Percentiles rank a stretch among this genome's conserved stretches.
These are phyloP conservation scores for Mactromeris polynyma DNA, from an alignment of 2,888 invertebrate genomes.

Conservation along the genomic window DNA sequence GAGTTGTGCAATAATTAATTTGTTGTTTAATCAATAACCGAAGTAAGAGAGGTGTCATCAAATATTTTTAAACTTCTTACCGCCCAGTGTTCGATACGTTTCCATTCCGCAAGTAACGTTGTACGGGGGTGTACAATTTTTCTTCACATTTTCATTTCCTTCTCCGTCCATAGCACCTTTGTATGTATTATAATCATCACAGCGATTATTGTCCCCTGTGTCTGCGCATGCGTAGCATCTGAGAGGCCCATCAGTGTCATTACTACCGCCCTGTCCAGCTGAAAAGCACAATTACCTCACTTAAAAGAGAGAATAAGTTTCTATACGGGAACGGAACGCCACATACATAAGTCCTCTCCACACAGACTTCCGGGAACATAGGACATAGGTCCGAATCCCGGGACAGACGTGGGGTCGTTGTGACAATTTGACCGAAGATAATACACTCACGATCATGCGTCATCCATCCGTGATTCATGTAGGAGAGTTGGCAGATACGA, in stretches of 20 bases:
- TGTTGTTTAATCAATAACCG: no score
- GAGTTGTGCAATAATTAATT: no score
- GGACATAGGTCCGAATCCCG: no score
- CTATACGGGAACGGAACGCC: no score
- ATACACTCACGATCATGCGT: no score
- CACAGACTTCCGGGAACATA: no score
- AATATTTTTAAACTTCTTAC: not conserved
- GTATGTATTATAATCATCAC: constrained; percentile 44
- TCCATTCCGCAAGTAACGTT: constrained; percentile 45
- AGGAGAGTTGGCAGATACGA: no score
- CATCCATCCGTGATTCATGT: no score
- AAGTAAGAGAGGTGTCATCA: not conserved
- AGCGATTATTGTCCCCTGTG: constrained; percentile 39
- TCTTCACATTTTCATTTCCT: constrained; percentile 32
- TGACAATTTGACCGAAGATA: no score
- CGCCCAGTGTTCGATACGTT: constrained; percentile 25
- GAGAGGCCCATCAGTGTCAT: not conserved
- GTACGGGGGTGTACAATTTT: constrained; percentile 38
- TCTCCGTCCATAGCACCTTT: constrained; percentile 26
- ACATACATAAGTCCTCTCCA: no score
- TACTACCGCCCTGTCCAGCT: constrained; percentile 9
- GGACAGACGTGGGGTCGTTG: no score
- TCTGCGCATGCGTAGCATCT: constrained; percentile 47
- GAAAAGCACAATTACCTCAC: not conserved
- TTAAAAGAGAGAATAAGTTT: no score